Conservation (phyloP, 2,888 invertebrate genomes). For the Amblyteles armatorius region DNA sequence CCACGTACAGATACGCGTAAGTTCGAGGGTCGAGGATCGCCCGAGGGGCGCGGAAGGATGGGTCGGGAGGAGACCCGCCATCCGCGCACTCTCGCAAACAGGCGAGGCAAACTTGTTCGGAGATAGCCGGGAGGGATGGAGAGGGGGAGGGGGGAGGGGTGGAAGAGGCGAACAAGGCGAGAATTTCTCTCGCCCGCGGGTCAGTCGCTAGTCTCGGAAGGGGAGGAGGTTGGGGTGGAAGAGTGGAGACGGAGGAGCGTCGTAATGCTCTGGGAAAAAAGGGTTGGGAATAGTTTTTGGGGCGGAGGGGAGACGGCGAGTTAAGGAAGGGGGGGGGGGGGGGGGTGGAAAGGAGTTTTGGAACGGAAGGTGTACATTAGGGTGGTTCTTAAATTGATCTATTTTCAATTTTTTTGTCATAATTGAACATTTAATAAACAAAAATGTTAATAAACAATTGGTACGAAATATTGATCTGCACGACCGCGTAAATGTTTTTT, state of each 20-base stretch:
- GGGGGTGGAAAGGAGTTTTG: neutral
- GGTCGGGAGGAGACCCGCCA: constrained; percentile 33
- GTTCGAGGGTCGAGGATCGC: constrained; percentile 62
- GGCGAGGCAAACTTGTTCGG: constrained; percentile 51
- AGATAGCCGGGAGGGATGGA: neutral
- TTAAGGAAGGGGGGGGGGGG: neutral
- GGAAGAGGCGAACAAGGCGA: constrained; percentile 35
- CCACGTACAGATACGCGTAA: constrained; percentile 42
- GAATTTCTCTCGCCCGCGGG: constrained; percentile 68
- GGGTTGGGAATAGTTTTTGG: constrained; percentile 16
- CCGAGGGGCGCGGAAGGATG: constrained; percentile 41
- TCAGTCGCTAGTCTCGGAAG: constrained; percentile 70
- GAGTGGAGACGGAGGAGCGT: constrained; percentile 26
- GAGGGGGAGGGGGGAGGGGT: neutral
- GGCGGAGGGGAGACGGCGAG: neutral
- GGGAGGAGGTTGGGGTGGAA: constrained; percentile 56
- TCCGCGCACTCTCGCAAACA: constrained; percentile 44
- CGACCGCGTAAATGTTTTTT: too few species aligned
- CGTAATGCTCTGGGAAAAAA: constrained; percentile 44
- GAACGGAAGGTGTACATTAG: too few species aligned
- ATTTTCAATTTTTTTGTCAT: too few species aligned
- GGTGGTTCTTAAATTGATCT: too few species aligned
- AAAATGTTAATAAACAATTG: too few species aligned
- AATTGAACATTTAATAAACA: too few species aligned
- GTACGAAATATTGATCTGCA: too few species aligned